Conservation (phyloP, 53 echinoderm and acorn worm genomes). For the Temnopleurus reevesii region DNA sequence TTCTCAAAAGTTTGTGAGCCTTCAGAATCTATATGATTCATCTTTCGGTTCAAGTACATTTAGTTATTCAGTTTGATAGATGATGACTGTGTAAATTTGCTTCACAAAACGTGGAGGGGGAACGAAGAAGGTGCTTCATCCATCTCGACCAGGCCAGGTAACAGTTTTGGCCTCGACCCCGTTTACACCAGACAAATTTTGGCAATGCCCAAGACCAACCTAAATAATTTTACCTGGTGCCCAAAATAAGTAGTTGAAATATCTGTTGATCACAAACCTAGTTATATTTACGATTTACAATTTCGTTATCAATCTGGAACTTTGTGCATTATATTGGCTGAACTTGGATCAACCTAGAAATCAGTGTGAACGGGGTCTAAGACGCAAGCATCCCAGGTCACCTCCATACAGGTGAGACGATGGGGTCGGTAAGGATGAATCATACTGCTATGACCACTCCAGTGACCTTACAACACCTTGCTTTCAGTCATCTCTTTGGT, state of each 20-base stretch:
- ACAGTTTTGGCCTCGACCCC: not conserved
- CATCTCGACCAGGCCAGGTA: not conserved
- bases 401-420: slow-evolving; percentile 31
- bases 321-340: too few species aligned
- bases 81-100: not conserved
- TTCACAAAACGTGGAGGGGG: not conserved
- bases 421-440: slow-evolving; percentile 44
- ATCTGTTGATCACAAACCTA: too few species aligned
- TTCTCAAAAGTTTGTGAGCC: not conserved
- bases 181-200: too few species aligned
- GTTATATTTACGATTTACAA: too few species aligned
- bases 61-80: not conserved
- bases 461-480: not conserved
- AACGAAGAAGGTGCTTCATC: not conserved
- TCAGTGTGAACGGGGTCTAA: too few species aligned
- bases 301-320: too few species aligned
- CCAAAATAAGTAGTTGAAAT: too few species aligned
- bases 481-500: too few species aligned
- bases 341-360: too few species aligned
- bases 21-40: not conserved
- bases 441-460: slow-evolving; percentile 35
- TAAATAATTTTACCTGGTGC: too few species aligned
- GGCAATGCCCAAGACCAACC: too few species aligned
- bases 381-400: slow-evolving; percentile 24
- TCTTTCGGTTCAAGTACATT: not conserved